A percentile compares a stretch with the other conserved stretches of the same genome.
These are phyloP conservation scores for Entomyzon cyanotis DNA, from an alignment of 2,113 vertebrate species.

Conservation along the genomic window DNA sequence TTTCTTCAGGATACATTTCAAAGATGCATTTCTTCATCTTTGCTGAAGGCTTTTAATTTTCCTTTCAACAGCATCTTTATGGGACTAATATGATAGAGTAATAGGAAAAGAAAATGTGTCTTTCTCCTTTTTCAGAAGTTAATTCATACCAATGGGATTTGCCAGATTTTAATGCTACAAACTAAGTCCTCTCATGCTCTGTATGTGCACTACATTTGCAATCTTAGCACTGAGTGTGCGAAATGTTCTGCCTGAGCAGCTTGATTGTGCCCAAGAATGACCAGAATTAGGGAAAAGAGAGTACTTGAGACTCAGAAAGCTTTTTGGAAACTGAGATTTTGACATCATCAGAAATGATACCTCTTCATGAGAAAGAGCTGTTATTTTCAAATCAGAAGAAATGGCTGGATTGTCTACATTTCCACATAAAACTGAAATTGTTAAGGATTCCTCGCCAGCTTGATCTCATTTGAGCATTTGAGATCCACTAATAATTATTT, in stretches of 20 bases:
- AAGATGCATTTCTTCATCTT: neutral
- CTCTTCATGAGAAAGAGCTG: neutral
- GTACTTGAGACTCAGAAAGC: neutral
- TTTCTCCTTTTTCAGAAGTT: neutral
- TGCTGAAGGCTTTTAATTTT: neutral
- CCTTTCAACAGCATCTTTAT: neutral
- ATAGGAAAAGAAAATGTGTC: neutral
- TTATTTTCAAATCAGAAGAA: neutral
- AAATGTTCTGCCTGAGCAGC: neutral
- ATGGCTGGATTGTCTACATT: neutral
- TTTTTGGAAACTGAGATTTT: neutral
- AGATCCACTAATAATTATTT: neutral
- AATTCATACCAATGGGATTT: neutral
- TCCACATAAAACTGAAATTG: neutral
- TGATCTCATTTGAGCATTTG: neutral
- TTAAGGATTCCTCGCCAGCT: neutral
- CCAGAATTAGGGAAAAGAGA: neutral
- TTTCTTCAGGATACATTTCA: neutral
- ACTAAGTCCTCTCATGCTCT: neutral
- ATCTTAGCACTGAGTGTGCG: rapidly evolving
- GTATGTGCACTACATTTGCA: neutral
- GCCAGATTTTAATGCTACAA: neutral
- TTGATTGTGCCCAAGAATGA: neutral
- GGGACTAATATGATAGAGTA: neutral
- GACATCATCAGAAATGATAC: neutral